Percentiles rank a stretch among this genome's conserved stretches.
Conservation (phyloP, 1,140 invertebrate species). For the Hyles vespertilio region DNA sequence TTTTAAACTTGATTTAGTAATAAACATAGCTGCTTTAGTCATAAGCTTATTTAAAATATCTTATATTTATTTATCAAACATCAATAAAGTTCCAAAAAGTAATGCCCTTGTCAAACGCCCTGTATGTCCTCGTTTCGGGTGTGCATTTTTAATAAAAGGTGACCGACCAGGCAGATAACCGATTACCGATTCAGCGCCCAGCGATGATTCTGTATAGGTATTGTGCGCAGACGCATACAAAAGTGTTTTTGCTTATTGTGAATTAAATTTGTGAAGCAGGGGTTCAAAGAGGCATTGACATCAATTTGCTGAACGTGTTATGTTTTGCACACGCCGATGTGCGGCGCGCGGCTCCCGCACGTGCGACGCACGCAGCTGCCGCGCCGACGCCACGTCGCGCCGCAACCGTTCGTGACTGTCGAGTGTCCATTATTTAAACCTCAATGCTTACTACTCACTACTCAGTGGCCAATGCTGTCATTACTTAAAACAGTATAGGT, state of each 20-base stretch:
- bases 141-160: conserved; percentile 54
- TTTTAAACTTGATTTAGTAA: too few relatives aligned
- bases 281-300: conserved; percentile 54
- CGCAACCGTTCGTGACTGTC: too few relatives aligned
- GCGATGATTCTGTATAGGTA: conserved; percentile 68
- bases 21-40: too few relatives aligned
- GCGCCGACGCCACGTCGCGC: not conserved
- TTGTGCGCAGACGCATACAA: conserved; percentile 64
- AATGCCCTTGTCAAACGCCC: too few relatives aligned
- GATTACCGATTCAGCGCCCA: conserved; percentile 58
- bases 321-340: conserved; percentile 35
- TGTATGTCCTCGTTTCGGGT: conserved; percentile 14
- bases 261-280: conserved; percentile 57
- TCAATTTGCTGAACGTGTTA: conserved; percentile 48
- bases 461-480: too few relatives aligned
- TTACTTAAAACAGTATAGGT: too few relatives aligned
- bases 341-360: conserved; percentile 5
- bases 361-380: conserved; percentile 2
- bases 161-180: conserved; percentile 51
- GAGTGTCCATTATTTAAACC: too few relatives aligned
- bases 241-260: conserved; percentile 56
- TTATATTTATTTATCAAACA: too few relatives aligned
- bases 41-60: too few relatives aligned
- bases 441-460: too few relatives aligned
- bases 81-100: too few relatives aligned